Base-by-base conservation (phyloP, 2,888 invertebrate species). In the Cetonia aurata region DNA sequence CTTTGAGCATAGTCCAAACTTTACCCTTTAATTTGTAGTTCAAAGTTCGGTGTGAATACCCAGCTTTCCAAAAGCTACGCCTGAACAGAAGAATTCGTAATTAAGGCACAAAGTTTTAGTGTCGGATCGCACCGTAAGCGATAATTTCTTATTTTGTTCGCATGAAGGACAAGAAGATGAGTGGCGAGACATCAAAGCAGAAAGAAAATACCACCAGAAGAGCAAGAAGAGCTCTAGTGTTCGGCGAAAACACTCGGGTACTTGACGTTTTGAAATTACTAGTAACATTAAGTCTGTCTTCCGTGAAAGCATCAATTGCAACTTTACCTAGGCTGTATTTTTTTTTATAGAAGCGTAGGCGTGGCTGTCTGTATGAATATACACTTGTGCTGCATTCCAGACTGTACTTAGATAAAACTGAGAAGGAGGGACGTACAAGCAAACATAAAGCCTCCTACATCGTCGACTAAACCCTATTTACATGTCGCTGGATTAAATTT, bases 401-500 rank as follows among this genome's bases (percentile, higher is more conserved):
- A 50, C 15, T 17, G 15, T 9, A 15, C n/a, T n/a, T 13, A 12
- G 4, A 46, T 17, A 50, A 3, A 15, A 50, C 9, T 17, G 19
- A 15, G 13, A 50, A 50, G 9, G 15, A 50, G 50, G 19, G 19
- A 50, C 50, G 15, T 15, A 25, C 25, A 19, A 50, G 19, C 9
- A 50, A 44, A 13, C 25, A 25, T 25, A 62, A 48, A 46, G 48
- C 13, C 33, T 6, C 48, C 15, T 60, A 60, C 48, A 33, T 15
- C 33, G 10, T 48, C 48, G 12, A 42, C 48, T 62, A 62, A 62
- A 62, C 48, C 62, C 48, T 62, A 62, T 62, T 62, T 62, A 62
- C 62, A 62, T 62, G 48, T 62, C 48, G 46, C 48, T 31, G 46
- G 62, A 62, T 62, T 48, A 62, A 62, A 48, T 62, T 46, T 62